Percentiles rank a stretch among this genome's conserved stretches.
These are phyloP conservation scores for Unio delphinus DNA, from an alignment of 2,888 invertebrate species.

Conservation along the genomic window DNA sequence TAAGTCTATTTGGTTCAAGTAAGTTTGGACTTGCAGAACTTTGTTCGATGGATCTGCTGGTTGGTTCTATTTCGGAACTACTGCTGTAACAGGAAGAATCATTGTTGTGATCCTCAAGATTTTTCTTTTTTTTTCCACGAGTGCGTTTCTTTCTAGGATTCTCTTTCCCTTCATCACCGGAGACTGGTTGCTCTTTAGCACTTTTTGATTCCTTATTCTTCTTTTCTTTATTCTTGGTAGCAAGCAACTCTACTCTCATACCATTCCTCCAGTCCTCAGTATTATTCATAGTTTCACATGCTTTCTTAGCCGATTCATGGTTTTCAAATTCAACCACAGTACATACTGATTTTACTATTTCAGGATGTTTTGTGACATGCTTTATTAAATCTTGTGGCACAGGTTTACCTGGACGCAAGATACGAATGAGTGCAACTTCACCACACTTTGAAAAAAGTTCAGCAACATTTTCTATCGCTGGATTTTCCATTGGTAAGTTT, in stretches of 20 bases:
- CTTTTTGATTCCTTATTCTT: slow-evolving; percentile 39
- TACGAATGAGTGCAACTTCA: slow-evolving; percentile 89
- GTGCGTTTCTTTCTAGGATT: slow-evolving; percentile 55
- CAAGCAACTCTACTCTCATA: slow-evolving; percentile 68
- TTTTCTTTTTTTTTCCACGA: slow-evolving; percentile 47
- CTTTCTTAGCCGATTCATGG: slow-evolving; percentile 87
- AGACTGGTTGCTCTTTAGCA: slow-evolving; percentile 40
- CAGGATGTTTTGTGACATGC: slow-evolving; percentile 91
- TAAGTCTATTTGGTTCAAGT: slow-evolving; percentile 44
- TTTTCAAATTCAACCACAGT: slow-evolving; percentile 93
- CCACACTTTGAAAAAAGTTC: slow-evolving; percentile 90
- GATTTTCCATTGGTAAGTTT: slow-evolving; percentile 86
- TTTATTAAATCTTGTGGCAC: slow-evolving; percentile 92
- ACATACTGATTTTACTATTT: slow-evolving; percentile 85
- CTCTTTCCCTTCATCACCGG: slow-evolving; percentile 49
- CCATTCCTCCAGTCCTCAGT: slow-evolving; percentile 69
- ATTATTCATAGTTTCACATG: slow-evolving; percentile 75
- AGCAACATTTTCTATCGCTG: slow-evolving; percentile 92
- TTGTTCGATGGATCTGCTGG: slow-evolving; percentile 42
- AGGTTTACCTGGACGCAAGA: slow-evolving; percentile 89
- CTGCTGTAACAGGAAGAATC: slow-evolving; percentile 65
- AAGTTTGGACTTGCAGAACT: slow-evolving; percentile 38
- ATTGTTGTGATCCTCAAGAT: slow-evolving; percentile 54
- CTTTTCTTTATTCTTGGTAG: slow-evolving; percentile 55
- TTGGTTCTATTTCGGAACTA: slow-evolving; percentile 66